Conservation (phyloP, 2,888 invertebrate genomes). For the Pollenia amentaria region DNA sequence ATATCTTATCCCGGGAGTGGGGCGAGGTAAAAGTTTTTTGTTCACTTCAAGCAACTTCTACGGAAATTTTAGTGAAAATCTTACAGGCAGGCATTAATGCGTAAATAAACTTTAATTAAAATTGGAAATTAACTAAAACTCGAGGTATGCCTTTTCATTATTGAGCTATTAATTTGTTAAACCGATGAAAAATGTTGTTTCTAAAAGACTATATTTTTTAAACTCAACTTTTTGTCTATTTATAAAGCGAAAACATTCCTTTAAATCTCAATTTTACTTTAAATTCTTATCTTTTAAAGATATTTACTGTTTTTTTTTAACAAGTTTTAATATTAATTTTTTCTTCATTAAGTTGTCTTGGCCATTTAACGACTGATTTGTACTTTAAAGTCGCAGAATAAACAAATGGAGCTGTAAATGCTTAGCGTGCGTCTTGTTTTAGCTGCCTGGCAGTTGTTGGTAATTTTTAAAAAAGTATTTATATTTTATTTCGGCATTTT, state of each 20-base stretch:
- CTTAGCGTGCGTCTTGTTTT: constrained; percentile 31
- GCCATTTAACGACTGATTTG: constrained; percentile 32
- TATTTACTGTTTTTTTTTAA: constrained; percentile 20
- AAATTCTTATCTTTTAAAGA: constrained; percentile 6
- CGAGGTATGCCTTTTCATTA: too few species aligned
- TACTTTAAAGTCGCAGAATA: not conserved
- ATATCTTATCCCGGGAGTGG: too few species aligned
- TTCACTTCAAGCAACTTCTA: too few species aligned
- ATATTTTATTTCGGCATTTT: constrained; percentile 51
- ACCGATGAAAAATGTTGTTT: too few species aligned
- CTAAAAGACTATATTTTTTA: too few species aligned
- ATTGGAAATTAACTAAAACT: too few species aligned
- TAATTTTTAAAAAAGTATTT: constrained; percentile 25
- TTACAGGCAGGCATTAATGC: too few species aligned
- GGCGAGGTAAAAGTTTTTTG: too few species aligned
- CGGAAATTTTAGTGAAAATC: too few species aligned
- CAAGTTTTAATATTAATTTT: not conserved
- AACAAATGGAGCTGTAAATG: constrained; percentile 2
- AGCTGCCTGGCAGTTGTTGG: not conserved
- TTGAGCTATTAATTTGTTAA: too few species aligned
- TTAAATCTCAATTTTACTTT: not conserved
- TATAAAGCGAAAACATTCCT: not conserved
- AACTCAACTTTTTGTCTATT: not conserved
- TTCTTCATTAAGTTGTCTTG: constrained; percentile 15
- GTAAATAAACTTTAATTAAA: too few species aligned